Base-by-base conservation (phyloP, 2,888 invertebrate species). In the Trachelus iudaicus region DNA sequence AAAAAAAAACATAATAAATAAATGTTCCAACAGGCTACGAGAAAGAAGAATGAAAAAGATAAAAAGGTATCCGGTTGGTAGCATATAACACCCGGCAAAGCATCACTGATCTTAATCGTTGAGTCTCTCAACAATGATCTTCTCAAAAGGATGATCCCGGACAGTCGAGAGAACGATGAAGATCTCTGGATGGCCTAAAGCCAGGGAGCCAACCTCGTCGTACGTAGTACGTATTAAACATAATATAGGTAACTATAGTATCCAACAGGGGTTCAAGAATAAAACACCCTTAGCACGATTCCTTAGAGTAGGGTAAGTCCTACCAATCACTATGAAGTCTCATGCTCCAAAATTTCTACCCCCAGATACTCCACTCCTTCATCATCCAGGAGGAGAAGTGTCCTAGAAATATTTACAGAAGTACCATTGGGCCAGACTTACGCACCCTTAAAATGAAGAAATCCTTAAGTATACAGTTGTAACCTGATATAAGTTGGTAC, bases 131-230 rank as follows among this genome's bases (percentile, higher is more conserved):
- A 88, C 89, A 90, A 89, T 88, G 88, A 89, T 87, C 88, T 87
- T 88, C 87, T 88, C 85, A 86, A 90, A 89, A 84, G 89, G 89
- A 89, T 87, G 89, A 89, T 85, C 86, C 84, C 79, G 79, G 84
- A 79, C 87, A 87, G 87, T 87, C 86, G 84, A 88, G 80, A 84
- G 68, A 74, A 34, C 31, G 56, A 76, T 76, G 73, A 76, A 80
- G 83, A 83, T 84, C 83, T 85, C 82, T 6, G 23, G 40, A 56
- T 56, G 40, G 40, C 40, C 40, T 56, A 23, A 56, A 56, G 40
- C 40, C 40, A 56, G 40, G 23, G 40, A 23, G 23, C 40, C 23
- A 23, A 6, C 40, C 40, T 23, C 6, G 23, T 56, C 40, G 40
- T 56, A 56, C 6, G 40, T 56, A 23, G 40, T 56, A 56, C 23